Conservation (phyloP, 2,113 vertebrate genomes). For the Orthonyx spaldingii region DNA sequence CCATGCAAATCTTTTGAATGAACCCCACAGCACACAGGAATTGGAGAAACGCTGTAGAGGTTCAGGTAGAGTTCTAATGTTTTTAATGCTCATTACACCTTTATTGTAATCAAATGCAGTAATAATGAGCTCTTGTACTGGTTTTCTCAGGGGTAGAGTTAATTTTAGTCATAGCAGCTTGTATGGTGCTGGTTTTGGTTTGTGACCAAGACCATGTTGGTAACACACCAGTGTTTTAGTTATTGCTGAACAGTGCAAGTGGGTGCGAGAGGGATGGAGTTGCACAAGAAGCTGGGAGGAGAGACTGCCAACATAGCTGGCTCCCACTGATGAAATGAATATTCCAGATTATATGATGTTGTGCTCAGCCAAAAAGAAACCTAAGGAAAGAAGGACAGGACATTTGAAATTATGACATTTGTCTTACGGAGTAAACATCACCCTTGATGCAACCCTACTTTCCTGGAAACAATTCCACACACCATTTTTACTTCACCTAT, state of each 20-base stretch:
- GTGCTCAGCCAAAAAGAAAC: background rate
- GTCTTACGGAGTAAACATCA: background rate
- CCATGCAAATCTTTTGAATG: background rate
- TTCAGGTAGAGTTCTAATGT: background rate
- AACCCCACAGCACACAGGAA: background rate
- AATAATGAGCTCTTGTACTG: background rate
- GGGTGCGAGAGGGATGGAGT: accelerated
- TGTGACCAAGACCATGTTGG: background rate
- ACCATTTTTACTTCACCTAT: background rate
- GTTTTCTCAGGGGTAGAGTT: background rate
- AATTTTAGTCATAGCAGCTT: background rate
- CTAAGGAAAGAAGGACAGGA: background rate
- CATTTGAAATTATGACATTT: accelerated
- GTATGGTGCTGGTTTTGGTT: background rate
- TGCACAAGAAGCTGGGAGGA: background rate
- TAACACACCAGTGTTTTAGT: background rate
- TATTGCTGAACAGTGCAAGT: background rate
- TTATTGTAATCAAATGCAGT: background rate
- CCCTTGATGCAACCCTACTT: background rate
- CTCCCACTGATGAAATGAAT: background rate
- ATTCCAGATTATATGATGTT: background rate
- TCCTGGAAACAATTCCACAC: background rate
- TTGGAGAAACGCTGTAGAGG: background rate
- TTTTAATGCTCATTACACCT: background rate
- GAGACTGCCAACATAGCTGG: background rate